Conservation (phyloP, 2,888 invertebrate species). For the Neoascia interrupta region DNA sequence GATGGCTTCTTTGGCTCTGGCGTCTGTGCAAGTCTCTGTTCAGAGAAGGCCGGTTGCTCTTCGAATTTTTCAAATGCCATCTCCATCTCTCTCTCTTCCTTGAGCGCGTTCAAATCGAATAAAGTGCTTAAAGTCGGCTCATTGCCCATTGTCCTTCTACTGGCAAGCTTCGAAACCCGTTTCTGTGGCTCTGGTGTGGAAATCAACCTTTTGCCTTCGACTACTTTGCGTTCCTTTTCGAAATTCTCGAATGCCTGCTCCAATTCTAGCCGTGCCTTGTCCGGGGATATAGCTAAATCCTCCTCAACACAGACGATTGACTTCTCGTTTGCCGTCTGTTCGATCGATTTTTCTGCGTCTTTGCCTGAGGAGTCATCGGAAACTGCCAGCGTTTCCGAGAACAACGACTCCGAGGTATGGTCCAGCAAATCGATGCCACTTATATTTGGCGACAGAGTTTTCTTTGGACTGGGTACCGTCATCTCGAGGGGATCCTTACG, state of each 20-base stretch:
- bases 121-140: background rate
- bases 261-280: slow-evolving; percentile 44
- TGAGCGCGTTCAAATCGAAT: slow-evolving; percentile 19
- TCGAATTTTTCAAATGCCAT: slow-evolving; percentile 29
- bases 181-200: slow-evolving; percentile 54
- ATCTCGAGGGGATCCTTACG: slow-evolving; percentile 36
- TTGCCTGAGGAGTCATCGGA: slow-evolving; percentile 65
- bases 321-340: slow-evolving; percentile 6
- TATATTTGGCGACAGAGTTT: slow-evolving; percentile 71
- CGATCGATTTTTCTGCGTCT: too few species aligned
- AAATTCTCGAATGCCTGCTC: slow-evolving; percentile 57
- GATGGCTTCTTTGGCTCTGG: background rate
- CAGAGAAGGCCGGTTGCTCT: background rate
- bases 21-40: background rate
- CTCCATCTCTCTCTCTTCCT: slow-evolving; percentile 17
- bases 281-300: slow-evolving; percentile 11
- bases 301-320: background rate
- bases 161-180: background rate
- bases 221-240: slow-evolving; percentile 10
- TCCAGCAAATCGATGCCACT: slow-evolving; percentile 76
- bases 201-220: slow-evolving; percentile 11
- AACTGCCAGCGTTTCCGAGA: slow-evolving; percentile 73
- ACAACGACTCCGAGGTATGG: slow-evolving; percentile 74
- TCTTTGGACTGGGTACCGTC: slow-evolving; percentile 6
- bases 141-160: slow-evolving; percentile 28